These are phyloP conservation scores for Leucoraja erinaceus DNA, from an alignment of 2,113 vertebrate genomes.

Conservation along the genomic window DNA sequence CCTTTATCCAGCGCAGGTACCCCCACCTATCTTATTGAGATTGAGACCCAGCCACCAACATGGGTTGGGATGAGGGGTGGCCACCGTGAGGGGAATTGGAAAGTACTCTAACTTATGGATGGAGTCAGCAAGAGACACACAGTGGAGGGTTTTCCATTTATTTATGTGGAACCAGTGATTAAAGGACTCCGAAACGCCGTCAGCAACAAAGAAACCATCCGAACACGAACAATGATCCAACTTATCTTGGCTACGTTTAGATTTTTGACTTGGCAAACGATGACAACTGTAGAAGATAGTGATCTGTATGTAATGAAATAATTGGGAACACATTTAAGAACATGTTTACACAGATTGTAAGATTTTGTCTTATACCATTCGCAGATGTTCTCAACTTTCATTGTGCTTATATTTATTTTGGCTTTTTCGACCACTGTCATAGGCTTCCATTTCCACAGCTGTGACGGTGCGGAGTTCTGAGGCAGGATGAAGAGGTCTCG, in stretches of 20 bases:
- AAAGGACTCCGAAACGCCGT: neutral
- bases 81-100: no score
- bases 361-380: slow-evolving; percentile 11
- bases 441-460: neutral
- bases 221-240: neutral
- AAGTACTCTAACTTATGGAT: no score
- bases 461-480: neutral
- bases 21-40: no score
- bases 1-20: no score
- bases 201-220: neutral
- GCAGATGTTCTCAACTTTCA: slow-evolving; percentile 28
- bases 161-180: neutral
- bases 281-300: slow-evolving; percentile 24
- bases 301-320: slow-evolving; percentile 33
- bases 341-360: slow-evolving; percentile 29
- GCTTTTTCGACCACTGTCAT: neutral
- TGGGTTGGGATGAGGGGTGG: no score
- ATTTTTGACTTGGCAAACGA: slow-evolving; percentile 26
- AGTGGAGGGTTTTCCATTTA: neutral
- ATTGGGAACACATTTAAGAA: slow-evolving; percentile 32
- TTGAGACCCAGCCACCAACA: no score
- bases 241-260: neutral
- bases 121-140: no score
- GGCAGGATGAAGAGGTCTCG: neutral
- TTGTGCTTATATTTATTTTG: neutral